Evolutionary conservation across 1,140 invertebrate genomes (phyloP).

Genomic region (Microplitis demolitor): DNA sequence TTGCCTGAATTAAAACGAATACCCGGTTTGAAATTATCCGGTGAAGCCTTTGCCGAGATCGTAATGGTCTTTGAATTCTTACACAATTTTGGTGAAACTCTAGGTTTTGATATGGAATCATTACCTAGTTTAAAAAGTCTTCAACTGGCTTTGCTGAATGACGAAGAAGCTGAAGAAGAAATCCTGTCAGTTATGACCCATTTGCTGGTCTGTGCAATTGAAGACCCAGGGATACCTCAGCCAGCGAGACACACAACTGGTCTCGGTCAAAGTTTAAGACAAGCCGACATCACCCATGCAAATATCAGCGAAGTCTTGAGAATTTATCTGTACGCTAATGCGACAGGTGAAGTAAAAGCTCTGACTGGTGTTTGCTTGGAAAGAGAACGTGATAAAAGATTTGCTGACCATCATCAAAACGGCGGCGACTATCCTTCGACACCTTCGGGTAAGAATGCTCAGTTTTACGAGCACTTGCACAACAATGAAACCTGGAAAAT

Average conservation of each 20-base stretch:
- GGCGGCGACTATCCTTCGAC: constrained; percentile 69
- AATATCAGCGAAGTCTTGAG: constrained; percentile 91
- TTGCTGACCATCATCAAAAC: constrained; percentile 80
- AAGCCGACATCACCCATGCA: constrained; percentile 88
- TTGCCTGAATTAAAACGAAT: constrained; percentile 81
- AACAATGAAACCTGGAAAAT: constrained; percentile 76
- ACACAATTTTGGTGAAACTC: constrained; percentile 91
- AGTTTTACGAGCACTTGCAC: constrained; percentile 78
- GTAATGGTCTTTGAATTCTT: constrained; percentile 95
- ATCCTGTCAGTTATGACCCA: constrained; percentile 87
- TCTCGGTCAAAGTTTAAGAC: constrained; percentile 86
- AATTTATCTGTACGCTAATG: constrained; percentile 86
- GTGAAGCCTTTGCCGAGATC: constrained; percentile 87
- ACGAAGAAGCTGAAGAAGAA: constrained; percentile 86
- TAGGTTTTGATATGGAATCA: constrained; percentile 89
- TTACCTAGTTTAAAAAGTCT: constrained; percentile 84
- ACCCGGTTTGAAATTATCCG: constrained; percentile 79
- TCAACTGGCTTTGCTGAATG: constrained; percentile 82
- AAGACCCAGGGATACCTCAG: constrained; percentile 93
- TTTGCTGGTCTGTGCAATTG: constrained; percentile 88
- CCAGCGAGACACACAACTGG: constrained; percentile 84
- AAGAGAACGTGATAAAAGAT: constrained; percentile 74
- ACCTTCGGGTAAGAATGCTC: constrained; percentile 72
- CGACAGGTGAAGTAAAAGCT: constrained; percentile 83
- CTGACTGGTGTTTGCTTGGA: constrained; percentile 78